A percentile compares a stretch with the other conserved stretches of the same genome.
Evolutionary conservation across 2,113 vertebrate genomes (phyloP).

Genomic region (Paradoxurus hermaphroditus): DNA sequence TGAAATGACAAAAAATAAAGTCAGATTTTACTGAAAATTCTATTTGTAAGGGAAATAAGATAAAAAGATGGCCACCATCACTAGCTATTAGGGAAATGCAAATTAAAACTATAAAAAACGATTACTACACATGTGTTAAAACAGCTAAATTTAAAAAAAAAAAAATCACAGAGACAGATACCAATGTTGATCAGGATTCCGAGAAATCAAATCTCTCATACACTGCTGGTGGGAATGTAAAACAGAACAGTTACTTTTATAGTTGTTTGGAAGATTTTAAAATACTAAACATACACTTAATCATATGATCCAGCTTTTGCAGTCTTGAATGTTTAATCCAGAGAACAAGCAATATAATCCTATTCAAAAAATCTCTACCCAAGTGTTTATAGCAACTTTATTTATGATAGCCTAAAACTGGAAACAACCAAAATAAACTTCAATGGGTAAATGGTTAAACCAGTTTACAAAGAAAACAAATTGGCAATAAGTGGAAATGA

Average conservation of each 20-base stretch:
- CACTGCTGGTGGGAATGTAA: neutral
- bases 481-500: neutral
- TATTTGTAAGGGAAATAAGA: neutral
- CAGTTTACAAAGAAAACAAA: neutral
- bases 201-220: neutral
- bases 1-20: neutral
- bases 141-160: neutral
- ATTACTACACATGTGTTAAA: neutral
- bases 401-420: neutral
- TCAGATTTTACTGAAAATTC: neutral
- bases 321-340: neutral
- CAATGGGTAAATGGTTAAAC: neutral
- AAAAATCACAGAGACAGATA: neutral
- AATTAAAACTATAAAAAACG: neutral
- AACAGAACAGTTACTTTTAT: neutral
- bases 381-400: neutral
- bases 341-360: neutral
- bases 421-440: neutral
- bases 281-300: neutral
- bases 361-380: neutral
- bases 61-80: neutral
- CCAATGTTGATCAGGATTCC: neutral
- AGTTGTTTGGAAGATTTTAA: neutral
- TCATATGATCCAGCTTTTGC: neutral
- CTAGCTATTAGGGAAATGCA: neutral